Base-by-base conservation (phyloP, 2,113 vertebrate genomes). In the Gallinago undulata region DNA sequence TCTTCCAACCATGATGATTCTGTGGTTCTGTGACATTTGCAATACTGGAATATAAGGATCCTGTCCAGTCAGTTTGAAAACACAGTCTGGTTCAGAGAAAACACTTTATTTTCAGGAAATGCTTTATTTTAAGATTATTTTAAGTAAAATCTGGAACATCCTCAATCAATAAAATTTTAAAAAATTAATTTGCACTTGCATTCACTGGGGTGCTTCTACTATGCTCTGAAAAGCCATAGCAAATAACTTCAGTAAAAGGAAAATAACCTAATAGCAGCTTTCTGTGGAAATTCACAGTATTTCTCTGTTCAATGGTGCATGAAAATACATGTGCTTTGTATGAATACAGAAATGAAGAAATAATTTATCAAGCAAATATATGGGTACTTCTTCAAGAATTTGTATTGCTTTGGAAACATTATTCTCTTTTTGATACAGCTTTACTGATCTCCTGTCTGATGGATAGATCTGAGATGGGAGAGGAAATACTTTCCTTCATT, bases 301-400 rank as follows among this genome's bases (percentile, higher is more conserved):
- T 88, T 91, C 64, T 83, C 67, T 85, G 59, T 86, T 96, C 94
- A 96, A 2, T 11, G 19, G 83, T 68, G 60, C 12, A 2, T 95
- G 92, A 95, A 96, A 95, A 93, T 76, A 55, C 76, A 85, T 45
- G 68, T 79, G 81, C 88, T 92, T 85, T 57, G 50, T 69, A 43
- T 69, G 87, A 94, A 91, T 87, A 60, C 11, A 85, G 82, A 81
- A 94, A 88, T 22, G 66, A 93, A 88, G 91, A 89, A 94, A 87
- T 84, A 89, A 93, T 90, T 84, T 78, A 57, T 96, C 91, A 92
- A 73, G 87, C 67, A 75, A 93, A 86, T 43, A 23, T 59, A 73
- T 9, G 63, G 69, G 17, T 50, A 24, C 62, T 77, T 87, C 82
- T 88, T 79, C 41, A 50, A 60, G 66, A 81, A 70, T 81, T 84